A percentile compares a stretch with the other conserved stretches of the same genome.
Conservation (phyloP, 2,888 invertebrate species). For the Microctonus aethiopoides region DNA sequence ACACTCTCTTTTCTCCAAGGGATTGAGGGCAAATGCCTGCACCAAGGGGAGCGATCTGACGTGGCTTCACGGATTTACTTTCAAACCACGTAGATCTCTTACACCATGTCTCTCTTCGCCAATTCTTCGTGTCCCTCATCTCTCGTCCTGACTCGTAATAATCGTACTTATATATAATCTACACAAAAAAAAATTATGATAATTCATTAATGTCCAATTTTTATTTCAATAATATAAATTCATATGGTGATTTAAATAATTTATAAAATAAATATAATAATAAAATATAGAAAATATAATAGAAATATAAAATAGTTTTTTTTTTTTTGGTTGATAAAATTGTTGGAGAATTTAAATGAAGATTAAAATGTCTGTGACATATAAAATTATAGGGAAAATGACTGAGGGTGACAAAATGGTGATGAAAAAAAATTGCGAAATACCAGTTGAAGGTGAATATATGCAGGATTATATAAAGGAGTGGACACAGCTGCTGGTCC, state of each 20-base stretch:
- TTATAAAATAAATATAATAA: not conserved
- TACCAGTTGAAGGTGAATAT: constrained; percentile 8
- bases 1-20: constrained; percentile 13
- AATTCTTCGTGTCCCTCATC: constrained; percentile 36
- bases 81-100: constrained; percentile 48
- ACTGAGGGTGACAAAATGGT: constrained; percentile 13
- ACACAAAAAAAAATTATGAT: not conserved
- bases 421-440: constrained; percentile 35
- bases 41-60: constrained; percentile 35
- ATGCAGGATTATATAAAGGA: not conserved
- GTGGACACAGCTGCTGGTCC: constrained; percentile 31
- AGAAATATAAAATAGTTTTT: too few species aligned
- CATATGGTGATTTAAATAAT: not conserved
- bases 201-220: not conserved
- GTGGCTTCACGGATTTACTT: constrained; percentile 49
- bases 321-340: too few species aligned
- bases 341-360: not conserved
- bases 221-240: not conserved
- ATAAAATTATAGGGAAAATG: constrained; percentile 11
- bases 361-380: not conserved
- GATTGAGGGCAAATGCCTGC: constrained; percentile 50
- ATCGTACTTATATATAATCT: constrained; percentile 1
- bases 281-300: not conserved
- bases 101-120: not conserved
- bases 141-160: not conserved